Conservation (phyloP, 2,113 vertebrate genomes). For the Trogon melanurus region DNA sequence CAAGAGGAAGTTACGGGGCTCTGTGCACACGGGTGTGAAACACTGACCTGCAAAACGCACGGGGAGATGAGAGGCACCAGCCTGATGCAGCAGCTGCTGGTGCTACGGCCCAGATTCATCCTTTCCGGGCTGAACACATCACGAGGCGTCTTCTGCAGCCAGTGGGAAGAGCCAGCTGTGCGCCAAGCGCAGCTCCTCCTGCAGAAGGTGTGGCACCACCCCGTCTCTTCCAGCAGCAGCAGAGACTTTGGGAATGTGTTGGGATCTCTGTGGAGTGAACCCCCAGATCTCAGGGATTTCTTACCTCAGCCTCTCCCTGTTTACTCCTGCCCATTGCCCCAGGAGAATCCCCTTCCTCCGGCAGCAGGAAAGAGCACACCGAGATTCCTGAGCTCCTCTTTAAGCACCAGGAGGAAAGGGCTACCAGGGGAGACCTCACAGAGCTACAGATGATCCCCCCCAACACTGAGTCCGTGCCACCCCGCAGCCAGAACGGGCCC, state of each 20-base stretch:
- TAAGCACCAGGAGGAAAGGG: background rate
- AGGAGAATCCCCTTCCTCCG: background rate
- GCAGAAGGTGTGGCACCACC: background rate
- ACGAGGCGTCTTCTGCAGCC: background rate
- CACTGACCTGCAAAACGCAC: fast-evolving
- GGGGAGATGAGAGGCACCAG: background rate
- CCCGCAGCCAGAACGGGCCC: background rate
- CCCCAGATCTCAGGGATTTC: background rate
- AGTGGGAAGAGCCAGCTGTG: background rate
- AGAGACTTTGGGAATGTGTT: background rate
- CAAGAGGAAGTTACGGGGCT: background rate
- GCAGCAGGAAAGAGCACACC: fast-evolving
- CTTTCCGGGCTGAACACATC: background rate
- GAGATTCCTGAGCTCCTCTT: background rate
- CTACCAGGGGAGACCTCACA: fast-evolving
- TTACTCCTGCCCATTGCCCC: background rate
- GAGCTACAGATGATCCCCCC: background rate
- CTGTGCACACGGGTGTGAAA: background rate
- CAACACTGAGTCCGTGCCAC: background rate
- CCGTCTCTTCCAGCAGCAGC: background rate
- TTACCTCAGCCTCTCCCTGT: background rate
- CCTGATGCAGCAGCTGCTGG: background rate
- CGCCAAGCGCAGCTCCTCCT: background rate
- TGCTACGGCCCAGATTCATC: background rate
- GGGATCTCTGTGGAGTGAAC: background rate